phyloP scores from a whole-genome alignment of 1,140 invertebrate species.

The Druon quercuslanigerum region DNA sequence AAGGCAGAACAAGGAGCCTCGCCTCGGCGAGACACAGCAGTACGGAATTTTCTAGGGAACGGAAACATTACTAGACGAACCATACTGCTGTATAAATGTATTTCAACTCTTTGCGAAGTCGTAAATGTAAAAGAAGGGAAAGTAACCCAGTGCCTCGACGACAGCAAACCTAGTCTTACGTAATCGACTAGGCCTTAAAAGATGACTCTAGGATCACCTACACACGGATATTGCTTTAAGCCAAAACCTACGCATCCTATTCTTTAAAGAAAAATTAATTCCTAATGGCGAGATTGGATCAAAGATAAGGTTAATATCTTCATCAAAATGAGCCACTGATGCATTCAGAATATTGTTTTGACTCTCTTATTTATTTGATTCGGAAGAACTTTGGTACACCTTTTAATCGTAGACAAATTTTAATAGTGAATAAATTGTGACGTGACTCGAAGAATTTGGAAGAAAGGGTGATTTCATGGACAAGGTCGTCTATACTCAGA shows the following conservation, averaged over 20 bases:
- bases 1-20: slow-evolving; percentile 49
- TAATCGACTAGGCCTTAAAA: slow-evolving; percentile 62
- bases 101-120: slow-evolving; percentile 59
- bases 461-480: not conserved
- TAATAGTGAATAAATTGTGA: no score
- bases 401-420: no score
- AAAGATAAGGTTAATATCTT: not conserved
- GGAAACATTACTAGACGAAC: slow-evolving; percentile 57
- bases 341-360: no score
- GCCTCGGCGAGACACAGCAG: slow-evolving; percentile 52
- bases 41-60: slow-evolving; percentile 54
- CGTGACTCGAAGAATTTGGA: no score
- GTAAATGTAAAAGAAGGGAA: slow-evolving; percentile 75
- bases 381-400: no score
- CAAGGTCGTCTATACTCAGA: not conserved
- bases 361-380: no score
- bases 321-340: no score
- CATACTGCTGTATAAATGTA: slow-evolving; percentile 53
- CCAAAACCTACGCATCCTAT: not conserved
- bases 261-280: not conserved
- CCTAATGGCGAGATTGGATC: not conserved
- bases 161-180: slow-evolving; percentile 60
- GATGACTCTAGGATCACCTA: slow-evolving; percentile 56
- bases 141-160: slow-evolving; percentile 64
- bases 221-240: not conserved